Percentiles rank a stretch among this genome's conserved stretches.
phyloP scores from a whole-genome alignment of 2,888 invertebrate species.

The Cryptus viduatorius region DNA sequence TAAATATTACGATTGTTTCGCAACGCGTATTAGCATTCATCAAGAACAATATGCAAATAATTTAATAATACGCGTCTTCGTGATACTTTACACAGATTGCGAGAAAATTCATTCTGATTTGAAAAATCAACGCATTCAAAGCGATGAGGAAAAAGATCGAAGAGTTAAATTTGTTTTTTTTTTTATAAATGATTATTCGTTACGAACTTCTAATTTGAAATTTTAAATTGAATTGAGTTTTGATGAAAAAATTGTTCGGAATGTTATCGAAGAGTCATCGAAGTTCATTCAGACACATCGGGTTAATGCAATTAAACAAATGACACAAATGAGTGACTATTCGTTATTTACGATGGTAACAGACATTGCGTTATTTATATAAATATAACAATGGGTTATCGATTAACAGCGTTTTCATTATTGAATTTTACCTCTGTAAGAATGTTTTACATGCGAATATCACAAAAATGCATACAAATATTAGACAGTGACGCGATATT shows the following conservation, averaged over 20 bases:
- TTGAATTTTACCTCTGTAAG: not conserved
- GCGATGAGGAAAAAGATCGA: not conserved
- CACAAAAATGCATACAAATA: slow-evolving; percentile 27
- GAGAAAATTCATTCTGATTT: too few species aligned
- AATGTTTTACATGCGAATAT: slow-evolving; percentile 41
- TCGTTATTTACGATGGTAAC: not conserved
- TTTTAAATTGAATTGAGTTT: not conserved
- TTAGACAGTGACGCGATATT: slow-evolving; percentile 49
- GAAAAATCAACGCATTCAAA: too few species aligned
- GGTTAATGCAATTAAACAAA: not conserved
- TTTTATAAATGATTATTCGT: not conserved
- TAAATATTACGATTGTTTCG: not conserved
- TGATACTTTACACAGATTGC: too few species aligned
- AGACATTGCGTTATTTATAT: not conserved
- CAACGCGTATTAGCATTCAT: too few species aligned
- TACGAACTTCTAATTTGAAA: not conserved
- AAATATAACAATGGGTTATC: not conserved
- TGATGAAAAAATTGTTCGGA: not conserved
- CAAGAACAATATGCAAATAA: too few species aligned
- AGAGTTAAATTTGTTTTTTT: not conserved
- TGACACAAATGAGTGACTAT: not conserved
- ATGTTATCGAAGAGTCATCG: not conserved
- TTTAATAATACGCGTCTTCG: too few species aligned
- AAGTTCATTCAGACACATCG: not conserved
- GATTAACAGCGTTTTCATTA: slow-evolving; percentile 9